Base-by-base conservation (phyloP, 2,888 invertebrate genomes). In the Pedicia rivosa region DNA sequence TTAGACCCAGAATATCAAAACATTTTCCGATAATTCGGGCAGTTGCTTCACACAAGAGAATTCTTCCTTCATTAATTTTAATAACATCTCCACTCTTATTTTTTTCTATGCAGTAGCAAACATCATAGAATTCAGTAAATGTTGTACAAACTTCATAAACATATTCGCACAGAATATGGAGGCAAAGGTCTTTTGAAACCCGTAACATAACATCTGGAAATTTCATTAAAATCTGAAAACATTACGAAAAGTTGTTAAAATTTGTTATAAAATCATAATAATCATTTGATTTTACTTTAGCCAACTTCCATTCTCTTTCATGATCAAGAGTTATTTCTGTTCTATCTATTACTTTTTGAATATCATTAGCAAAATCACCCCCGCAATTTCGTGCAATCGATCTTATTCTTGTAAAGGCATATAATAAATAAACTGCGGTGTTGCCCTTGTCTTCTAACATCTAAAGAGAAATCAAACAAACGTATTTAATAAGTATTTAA, bases 361-460 rank as follows among this genome's bases (percentile, higher is more conserved):
- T 59, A 43, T 77, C 56, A 44, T 80, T 74, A 2, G 84, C 81
- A 16, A 55, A 52, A 35, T 59, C 54, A 29, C 52, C 50, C 2
- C 56, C 59, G 27, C 54, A 56, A 43, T 72, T 83, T 32, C 88
- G 68, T 3, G 83, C 81, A 48, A 91, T 91, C 0, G 86, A 94
- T 52, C 83, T 73, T 45, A 99, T 99, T 27, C 98, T 70, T 8
- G 94, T 94, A 47, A 86, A 75, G 1, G 92, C 90, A 59, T 98
- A 98, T 6, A 98, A 63, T 36, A 99, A 65, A 56, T 98, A 99
- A 1, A 94, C 95, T 0, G 98, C 98, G 1, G 98, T 99, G 57
- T 99, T 99, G 8, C 98, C 98, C 56, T 86, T 83, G 57, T 98
- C 97, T 53, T 98, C 95, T 44, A 99, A 67, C 98, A 99, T 99